Percentiles rank a stretch among this genome's conserved stretches.
phyloP scores from a whole-genome alignment of 2,797 vertebrate genomes.

The Chrysolophus pictus region DNA sequence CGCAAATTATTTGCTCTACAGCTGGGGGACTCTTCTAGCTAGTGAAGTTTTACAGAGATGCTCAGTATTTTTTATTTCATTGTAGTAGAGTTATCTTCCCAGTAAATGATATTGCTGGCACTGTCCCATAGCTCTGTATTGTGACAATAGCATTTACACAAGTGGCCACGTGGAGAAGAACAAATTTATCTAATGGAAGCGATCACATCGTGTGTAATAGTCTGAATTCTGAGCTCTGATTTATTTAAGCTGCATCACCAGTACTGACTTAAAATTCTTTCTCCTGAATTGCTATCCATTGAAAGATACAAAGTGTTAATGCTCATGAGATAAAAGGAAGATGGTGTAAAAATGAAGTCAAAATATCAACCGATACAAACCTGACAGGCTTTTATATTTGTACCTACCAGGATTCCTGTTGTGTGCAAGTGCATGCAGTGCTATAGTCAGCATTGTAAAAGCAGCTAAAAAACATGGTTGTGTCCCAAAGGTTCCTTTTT shows the following conservation, averaged over 20 bases:
- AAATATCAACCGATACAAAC: slow-evolving; percentile 16
- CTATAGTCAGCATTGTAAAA: neutral
- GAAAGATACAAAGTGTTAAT: slow-evolving; percentile 17
- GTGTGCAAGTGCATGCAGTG: neutral
- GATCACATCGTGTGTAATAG: neutral
- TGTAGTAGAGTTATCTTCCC: neutral
- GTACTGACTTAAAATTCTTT: slow-evolving; percentile 10
- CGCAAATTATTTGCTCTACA: neutral
- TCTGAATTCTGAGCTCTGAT: neutral
- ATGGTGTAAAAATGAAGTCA: neutral
- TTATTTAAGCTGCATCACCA: slow-evolving; percentile 29
- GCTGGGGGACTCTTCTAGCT: neutral
- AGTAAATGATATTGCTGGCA: neutral
- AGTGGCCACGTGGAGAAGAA: neutral
- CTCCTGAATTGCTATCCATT: neutral
- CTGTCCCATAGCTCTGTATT: neutral
- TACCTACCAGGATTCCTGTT: slow-evolving; percentile 38
- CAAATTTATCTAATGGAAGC: neutral
- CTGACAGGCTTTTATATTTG: slow-evolving; percentile 23
- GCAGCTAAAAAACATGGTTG: slow-evolving; percentile 25
- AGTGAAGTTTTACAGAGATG: neutral
- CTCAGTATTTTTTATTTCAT: neutral
- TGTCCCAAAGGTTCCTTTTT: neutral
- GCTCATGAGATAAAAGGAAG: slow-evolving; percentile 4
- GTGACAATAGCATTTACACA: neutral